These are phyloP conservation scores for Onychostoma macrolepis DNA, from an alignment of 2,113 vertebrate genomes.

Conservation along the genomic window DNA sequence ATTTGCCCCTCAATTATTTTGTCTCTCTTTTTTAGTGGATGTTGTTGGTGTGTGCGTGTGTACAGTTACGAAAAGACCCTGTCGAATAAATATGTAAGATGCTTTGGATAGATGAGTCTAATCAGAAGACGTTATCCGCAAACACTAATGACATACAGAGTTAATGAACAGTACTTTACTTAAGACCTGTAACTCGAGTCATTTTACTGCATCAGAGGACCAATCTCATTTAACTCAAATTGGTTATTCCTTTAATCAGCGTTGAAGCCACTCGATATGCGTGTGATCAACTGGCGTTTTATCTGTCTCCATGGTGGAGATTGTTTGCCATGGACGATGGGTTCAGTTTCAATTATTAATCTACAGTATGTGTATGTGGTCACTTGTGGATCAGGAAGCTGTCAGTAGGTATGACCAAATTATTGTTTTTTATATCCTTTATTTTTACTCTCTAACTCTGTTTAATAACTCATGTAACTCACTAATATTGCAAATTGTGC, in stretches of 20 bases:
- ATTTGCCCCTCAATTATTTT: conserved; percentile 34
- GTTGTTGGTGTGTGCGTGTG: neutral
- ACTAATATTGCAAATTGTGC: neutral
- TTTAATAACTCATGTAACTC: neutral
- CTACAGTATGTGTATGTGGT: neutral
- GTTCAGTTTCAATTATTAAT: neutral
- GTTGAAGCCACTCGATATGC: neutral
- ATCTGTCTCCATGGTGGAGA: neutral
- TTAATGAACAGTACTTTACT: conserved; percentile 36
- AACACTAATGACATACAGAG: conserved; percentile 10
- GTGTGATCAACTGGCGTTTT: neutral
- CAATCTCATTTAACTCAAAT: conserved; percentile 28
- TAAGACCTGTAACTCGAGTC: conserved; percentile 26
- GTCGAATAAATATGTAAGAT: conserved; percentile 28
- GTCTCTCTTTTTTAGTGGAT: neutral
- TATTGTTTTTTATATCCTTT: neutral
- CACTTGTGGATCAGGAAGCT: neutral
- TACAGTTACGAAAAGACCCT: conserved; percentile 2
- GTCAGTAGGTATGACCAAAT: neutral
- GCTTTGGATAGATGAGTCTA: conserved; percentile 14
- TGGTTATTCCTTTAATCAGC: conserved; percentile 30
- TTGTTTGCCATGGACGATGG: neutral
- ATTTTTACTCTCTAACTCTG: neutral
- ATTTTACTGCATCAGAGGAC: conserved; percentile 28
- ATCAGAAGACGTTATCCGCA: neutral